Evolutionary conservation across 2,797 vertebrate species (phyloP).

Genomic region (Pteronotus mesoamericanus): DNA sequence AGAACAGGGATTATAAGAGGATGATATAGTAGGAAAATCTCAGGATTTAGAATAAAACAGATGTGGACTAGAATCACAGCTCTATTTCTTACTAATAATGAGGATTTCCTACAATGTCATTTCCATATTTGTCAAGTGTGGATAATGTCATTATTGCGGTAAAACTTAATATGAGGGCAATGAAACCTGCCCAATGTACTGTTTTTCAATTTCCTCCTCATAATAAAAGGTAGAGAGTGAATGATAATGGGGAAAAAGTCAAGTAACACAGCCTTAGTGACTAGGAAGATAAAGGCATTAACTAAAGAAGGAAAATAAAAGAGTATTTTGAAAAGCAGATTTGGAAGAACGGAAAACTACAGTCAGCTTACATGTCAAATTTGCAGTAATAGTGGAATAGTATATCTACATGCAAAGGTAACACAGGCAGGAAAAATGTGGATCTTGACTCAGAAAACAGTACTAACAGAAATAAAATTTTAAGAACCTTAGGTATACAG

Average conservation of each 20-base stretch:
- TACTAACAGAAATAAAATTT: background rate
- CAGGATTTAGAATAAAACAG: slow-evolving; percentile 1
- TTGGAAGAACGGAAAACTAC: background rate
- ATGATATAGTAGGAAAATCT: background rate
- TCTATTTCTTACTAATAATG: background rate
- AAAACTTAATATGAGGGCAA: background rate
- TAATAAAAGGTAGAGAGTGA: background rate
- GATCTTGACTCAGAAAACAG: background rate
- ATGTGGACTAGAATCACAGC: background rate
- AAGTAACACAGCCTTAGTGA: background rate
- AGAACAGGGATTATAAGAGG: background rate
- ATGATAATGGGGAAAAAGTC: background rate
- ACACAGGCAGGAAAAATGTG: background rate
- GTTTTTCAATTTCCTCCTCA: background rate
- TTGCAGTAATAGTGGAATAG: background rate
- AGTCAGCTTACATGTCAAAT: background rate
- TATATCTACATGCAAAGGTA: background rate
- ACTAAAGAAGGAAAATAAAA: background rate
- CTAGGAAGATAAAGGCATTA: background rate
- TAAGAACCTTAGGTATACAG: background rate
- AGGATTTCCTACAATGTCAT: background rate
- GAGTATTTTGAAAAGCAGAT: background rate
- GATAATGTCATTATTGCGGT: background rate
- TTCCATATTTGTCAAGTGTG: background rate
- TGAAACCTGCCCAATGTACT: background rate